A percentile compares a stretch with the other conserved stretches of the same genome.
Evolutionary conservation across 2,888 invertebrate genomes (phyloP).

Genomic region (Caenorhabditis sp.): DNA sequence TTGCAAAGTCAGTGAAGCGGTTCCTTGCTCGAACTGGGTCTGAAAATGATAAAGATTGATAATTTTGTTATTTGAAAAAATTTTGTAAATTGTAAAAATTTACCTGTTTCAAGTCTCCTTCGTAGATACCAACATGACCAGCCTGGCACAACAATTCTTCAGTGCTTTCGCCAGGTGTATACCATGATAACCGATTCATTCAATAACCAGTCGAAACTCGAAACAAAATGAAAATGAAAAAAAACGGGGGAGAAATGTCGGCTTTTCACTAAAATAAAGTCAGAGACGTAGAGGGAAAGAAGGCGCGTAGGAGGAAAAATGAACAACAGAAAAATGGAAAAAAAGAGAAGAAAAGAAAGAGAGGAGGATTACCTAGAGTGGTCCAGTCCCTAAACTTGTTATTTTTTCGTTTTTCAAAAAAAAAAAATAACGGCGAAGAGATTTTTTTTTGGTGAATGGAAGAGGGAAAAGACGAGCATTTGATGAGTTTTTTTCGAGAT

Average conservation of each 20-base stretch:
- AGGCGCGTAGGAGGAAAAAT: neutral
- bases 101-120: conserved; percentile 69
- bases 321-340: neutral
- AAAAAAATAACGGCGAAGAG: neutral
- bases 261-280: neutral
- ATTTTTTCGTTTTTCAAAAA: neutral
- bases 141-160: conserved; percentile 69
- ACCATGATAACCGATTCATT: conserved; percentile 69
- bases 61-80: too few species aligned
- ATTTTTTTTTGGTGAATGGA: neutral
- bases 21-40: conserved; percentile 69
- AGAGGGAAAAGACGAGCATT: neutral
- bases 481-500: neutral
- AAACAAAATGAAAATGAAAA: neutral
- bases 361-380: neutral
- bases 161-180: conserved; percentile 67
- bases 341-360: neutral
- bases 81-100: too few species aligned
- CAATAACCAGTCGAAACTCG: too few species aligned
- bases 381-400: neutral
- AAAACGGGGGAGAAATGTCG: neutral
- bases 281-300: neutral
- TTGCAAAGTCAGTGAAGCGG: conserved; percentile 67
- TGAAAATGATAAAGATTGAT: conserved; percentile 38
- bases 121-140: conserved; percentile 68